Evolutionary conservation across 2,888 invertebrate species (phyloP), one percentile per base, ranked within the genome.

Genomic region (Scaptomyza cyrtandrae): DNA sequence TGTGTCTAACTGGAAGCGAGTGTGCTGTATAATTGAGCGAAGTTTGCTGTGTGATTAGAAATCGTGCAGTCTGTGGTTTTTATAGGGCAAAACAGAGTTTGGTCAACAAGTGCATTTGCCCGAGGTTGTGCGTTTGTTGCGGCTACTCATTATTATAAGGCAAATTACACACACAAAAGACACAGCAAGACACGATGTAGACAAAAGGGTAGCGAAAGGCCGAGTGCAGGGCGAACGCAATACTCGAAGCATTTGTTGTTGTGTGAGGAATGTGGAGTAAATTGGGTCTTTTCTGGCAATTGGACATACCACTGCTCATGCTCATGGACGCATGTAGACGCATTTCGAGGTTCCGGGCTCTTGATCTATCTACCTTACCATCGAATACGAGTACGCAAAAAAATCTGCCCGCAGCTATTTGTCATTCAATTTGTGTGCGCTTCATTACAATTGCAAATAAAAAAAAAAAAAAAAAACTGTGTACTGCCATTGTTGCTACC

Each of bases 381-480:
- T 35, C 49, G 33, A 14, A 33, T 50, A 10, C 41, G 46, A 60
- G 39, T 52, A 54, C 39, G 39, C 53, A 46, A 33, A 52, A 37
- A 46, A 57, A 54, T 54, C 53, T 72, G 78, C 76, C 45, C 49
- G 58, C n/a, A 56, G 78, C 67, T 78, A 70, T 70, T 89, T 88
- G 80, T 74, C 80, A 86, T 89, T 89, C 89, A 88, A 71, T 77
- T 67, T 70, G 75, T 68, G 88, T 88, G 67, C 73, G 89, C 86
- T 88, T 86, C 88, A 89, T 88, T 81, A 87, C 85, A 80, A 71
- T 85, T 72, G 86, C 85, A 76, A 80, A 81, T 59, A 41, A 80
- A 75, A 24, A 81, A 61, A 41, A 80, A 75, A 24, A 24, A 24
- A 24, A 3, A 24, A 24, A 24, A 24, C 24, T 24, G 80, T 10